Conservation (phyloP, 2,888 invertebrate species). For the Patella caerulea region DNA sequence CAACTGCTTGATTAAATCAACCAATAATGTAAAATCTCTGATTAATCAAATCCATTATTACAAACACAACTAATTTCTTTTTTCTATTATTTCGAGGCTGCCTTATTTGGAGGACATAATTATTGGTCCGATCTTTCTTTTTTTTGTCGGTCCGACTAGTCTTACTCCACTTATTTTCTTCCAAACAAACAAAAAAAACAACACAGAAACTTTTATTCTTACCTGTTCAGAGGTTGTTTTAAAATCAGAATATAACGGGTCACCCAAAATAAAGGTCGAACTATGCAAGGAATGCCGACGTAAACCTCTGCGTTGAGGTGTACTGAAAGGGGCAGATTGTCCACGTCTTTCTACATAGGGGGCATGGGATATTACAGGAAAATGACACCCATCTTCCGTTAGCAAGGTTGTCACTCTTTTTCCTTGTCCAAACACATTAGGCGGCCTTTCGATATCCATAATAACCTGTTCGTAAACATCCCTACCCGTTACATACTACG, state of each 20-base stretch:
- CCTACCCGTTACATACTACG: too few relatives aligned
- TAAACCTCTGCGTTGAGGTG: conserved; percentile 42
- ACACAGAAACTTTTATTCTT: conserved; percentile 17
- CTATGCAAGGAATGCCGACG: conserved; percentile 58
- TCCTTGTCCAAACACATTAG: conserved; percentile 47
- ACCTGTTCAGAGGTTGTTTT: conserved; percentile 61
- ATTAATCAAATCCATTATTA: too few relatives aligned
- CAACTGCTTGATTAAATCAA: too few relatives aligned
- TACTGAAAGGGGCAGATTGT: conserved; percentile 46
- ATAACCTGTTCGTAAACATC: too few relatives aligned
- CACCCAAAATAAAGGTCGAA: conserved; percentile 55
- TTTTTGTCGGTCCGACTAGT: too few relatives aligned
- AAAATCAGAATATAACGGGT: conserved; percentile 55
- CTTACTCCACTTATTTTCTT: not conserved
- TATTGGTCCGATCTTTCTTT: too few relatives aligned
- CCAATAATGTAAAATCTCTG: too few relatives aligned
- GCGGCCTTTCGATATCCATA: too few relatives aligned
- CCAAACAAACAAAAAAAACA: not conserved
- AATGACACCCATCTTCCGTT: conserved; percentile 57
- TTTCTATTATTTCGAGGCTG: too few relatives aligned
- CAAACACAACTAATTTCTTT: too few relatives aligned
- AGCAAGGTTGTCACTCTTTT: conserved; percentile 54
- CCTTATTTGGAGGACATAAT: too few relatives aligned
- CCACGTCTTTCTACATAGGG: conserved; percentile 49
- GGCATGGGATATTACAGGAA: conserved; percentile 54